Conservation (phyloP, 2,888 invertebrate genomes). For the Tetrapedia diversipes region DNA sequence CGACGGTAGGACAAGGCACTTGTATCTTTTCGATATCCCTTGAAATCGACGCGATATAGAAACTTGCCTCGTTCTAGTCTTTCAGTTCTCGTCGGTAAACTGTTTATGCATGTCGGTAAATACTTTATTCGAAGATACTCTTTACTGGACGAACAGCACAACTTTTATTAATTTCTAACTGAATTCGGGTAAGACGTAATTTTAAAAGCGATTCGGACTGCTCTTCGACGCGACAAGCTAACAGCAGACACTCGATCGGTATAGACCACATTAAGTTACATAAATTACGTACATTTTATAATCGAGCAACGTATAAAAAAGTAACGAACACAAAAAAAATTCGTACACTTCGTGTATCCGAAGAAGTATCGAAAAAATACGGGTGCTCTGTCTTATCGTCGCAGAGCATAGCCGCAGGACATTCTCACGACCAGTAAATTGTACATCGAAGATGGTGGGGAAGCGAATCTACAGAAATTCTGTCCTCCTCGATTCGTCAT, state of each 20-base stretch:
- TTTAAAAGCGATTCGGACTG: not conserved
- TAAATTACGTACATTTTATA: not conserved
- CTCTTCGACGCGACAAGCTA: not conserved
- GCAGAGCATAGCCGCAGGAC: conserved; percentile 21
- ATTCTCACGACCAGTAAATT: conserved; percentile 30
- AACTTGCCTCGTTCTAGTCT: not conserved
- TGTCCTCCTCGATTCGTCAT: conserved; percentile 52
- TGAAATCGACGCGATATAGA: not conserved
- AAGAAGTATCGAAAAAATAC: conserved; percentile 24
- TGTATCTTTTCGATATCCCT: conserved; percentile 32
- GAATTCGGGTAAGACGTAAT: not conserved
- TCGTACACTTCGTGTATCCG: not conserved
- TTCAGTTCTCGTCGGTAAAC: not conserved
- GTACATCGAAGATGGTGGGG: conserved; percentile 51
- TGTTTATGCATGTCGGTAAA: not conserved
- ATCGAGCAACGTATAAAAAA: not conserved
- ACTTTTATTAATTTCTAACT: not conserved
- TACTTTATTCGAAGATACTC: not conserved
- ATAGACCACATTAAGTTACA: conserved; percentile 1
- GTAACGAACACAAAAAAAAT: conserved; percentile 8
- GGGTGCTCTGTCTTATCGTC: conserved; percentile 37
- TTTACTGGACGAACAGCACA: conserved; percentile 3
- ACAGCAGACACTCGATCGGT: conserved; percentile 10
- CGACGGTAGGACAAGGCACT: conserved; percentile 29
- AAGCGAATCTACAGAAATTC: conserved; percentile 43